Percentiles rank a stretch among this genome's conserved stretches.
Evolutionary conservation across 1,140 invertebrate genomes (phyloP).

Genomic region (Caerostris darwini): DNA sequence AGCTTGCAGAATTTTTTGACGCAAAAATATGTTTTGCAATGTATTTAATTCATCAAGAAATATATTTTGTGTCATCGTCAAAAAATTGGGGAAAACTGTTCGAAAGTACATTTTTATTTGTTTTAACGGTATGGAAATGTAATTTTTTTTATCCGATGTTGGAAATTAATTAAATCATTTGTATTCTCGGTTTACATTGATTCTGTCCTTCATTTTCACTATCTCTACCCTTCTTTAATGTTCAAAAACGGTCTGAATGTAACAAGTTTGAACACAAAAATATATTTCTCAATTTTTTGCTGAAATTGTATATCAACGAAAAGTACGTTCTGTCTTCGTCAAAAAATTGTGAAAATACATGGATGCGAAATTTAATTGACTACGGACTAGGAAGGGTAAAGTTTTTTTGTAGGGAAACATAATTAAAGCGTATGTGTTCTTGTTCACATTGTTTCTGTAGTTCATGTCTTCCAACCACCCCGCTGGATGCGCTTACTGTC

Average conservation of each 20-base stretch:
- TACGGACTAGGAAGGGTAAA: too few species aligned
- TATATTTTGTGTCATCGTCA: too few species aligned
- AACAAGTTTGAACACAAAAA: neutral
- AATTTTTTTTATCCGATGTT: neutral
- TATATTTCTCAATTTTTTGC: neutral
- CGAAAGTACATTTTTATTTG: too few species aligned
- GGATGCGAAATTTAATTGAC: too few species aligned
- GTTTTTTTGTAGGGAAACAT: neutral
- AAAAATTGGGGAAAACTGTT: too few species aligned
- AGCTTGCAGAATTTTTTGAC: neutral
- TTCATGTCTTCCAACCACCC: too few species aligned
- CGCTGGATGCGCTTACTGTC: too few species aligned
- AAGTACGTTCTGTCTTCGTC: too few species aligned
- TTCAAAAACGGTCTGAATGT: neutral
- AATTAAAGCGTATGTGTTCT: constrained; percentile 39
- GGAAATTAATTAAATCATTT: constrained; percentile 47
- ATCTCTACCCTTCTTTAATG: neutral
- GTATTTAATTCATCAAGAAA: too few species aligned
- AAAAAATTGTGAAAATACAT: too few species aligned
- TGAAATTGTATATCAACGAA: too few species aligned
- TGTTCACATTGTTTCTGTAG: neutral
- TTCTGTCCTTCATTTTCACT: neutral
- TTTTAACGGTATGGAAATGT: too few species aligned
- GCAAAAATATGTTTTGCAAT: neutral
- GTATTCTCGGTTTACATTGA: neutral